Percentiles rank a stretch among this genome's conserved stretches.
These are phyloP conservation scores for Myripristis jacobus DNA, from an alignment of 2,797 vertebrate genomes.

Conservation along the genomic window DNA sequence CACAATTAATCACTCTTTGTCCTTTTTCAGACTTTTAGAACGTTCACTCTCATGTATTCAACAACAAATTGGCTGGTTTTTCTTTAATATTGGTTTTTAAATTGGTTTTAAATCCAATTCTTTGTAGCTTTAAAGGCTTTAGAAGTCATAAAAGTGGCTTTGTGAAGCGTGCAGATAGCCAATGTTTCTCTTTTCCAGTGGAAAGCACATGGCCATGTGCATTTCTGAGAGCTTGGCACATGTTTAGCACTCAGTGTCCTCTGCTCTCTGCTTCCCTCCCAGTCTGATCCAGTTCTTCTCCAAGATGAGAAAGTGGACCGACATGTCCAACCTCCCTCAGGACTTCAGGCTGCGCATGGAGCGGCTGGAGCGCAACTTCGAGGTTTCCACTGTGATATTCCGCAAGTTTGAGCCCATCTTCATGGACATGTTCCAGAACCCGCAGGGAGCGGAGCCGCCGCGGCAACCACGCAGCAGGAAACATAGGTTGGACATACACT, in stretches of 20 bases:
- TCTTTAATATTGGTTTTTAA: too few relatives aligned
- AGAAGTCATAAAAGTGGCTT: too few relatives aligned
- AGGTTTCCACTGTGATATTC: constrained; percentile 97
- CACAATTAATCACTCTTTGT: too few relatives aligned
- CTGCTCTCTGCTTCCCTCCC: not conserved
- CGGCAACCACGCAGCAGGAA: constrained; percentile 92
- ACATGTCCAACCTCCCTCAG: constrained; percentile 93
- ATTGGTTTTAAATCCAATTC: too few relatives aligned
- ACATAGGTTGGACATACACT: constrained; percentile 83
- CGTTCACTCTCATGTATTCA: too few relatives aligned
- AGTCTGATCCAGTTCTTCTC: constrained; percentile 98
- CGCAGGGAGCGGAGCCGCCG: constrained; percentile 87
- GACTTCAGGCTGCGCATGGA: constrained; percentile 92
- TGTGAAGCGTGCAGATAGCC: too few relatives aligned
- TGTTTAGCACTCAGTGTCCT: not conserved
- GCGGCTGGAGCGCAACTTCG: constrained; percentile 95
- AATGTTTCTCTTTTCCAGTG: too few relatives aligned
- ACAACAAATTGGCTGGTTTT: too few relatives aligned
- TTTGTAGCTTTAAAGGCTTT: too few relatives aligned
- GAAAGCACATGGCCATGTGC: too few relatives aligned
- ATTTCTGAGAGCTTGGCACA: too few relatives aligned
- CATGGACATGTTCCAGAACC: constrained; percentile 94
- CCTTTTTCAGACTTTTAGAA: too few relatives aligned
- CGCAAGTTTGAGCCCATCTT: constrained; percentile 98
- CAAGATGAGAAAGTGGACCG: constrained; percentile 99